Percentiles rank a stretch among this genome's conserved stretches.
phyloP scores from a whole-genome alignment of 37 sponge, comb jelly and placozoan genomes.

The Petrosia ficiformis region DNA sequence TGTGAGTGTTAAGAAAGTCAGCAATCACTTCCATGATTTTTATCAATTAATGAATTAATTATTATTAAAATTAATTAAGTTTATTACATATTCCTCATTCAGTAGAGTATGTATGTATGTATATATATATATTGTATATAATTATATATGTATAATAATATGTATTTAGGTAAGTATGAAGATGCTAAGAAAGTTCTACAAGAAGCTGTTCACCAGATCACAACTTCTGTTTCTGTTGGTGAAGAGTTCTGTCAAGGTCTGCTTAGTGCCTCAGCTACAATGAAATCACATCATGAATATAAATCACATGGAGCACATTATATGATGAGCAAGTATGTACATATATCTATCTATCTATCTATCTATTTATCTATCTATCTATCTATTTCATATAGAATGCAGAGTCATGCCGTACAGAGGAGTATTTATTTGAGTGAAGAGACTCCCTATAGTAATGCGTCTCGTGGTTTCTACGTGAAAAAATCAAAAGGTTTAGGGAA shows the following conservation, averaged over 20 bases:
- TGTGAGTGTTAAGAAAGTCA: too few species aligned
- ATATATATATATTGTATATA: not conserved
- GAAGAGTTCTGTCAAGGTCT: slow-evolving; percentile 36
- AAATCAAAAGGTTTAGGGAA: not conserved
- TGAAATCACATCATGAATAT: slow-evolving; percentile 29
- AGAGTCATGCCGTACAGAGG: slow-evolving; percentile 36
- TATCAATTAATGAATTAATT: too few species aligned
- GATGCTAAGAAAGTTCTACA: slow-evolving; percentile 23
- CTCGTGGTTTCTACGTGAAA: not conserved
- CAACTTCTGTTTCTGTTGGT: slow-evolving; percentile 11
- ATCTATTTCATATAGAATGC: slow-evolving; percentile 13
- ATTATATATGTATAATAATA: slow-evolving; percentile 5
- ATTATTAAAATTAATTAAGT: too few species aligned
- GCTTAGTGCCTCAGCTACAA: slow-evolving; percentile 28
- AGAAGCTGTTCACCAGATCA: slow-evolving; percentile 13
- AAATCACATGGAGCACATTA: slow-evolving; percentile 29
- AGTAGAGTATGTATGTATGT: too few species aligned
- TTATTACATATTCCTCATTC: too few species aligned
- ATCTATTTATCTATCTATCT: not conserved
- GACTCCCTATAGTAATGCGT: not conserved
- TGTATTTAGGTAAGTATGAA: too few species aligned
- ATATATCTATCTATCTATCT: not conserved
- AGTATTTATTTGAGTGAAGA: slow-evolving; percentile 36
- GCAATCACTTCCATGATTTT: too few species aligned
- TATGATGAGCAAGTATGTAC: slow-evolving; percentile 43